phyloP scores from a whole-genome alignment of 1,140 invertebrate species.

The Gerris buenoi region DNA sequence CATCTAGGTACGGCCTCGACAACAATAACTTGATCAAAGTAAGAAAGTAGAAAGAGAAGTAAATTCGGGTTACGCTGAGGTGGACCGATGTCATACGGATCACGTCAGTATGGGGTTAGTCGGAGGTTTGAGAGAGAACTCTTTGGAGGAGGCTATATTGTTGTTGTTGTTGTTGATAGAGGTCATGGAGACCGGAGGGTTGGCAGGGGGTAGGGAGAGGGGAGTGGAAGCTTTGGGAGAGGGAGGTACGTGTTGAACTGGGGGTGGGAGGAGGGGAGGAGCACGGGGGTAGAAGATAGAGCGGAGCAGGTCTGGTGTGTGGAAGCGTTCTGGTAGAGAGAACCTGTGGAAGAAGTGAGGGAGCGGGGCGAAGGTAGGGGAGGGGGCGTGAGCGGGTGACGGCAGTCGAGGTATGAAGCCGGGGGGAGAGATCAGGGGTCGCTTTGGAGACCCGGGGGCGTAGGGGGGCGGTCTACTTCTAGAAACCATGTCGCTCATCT shows the following conservation, averaged over 20 bases:
- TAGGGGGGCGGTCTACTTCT: slow-evolving; percentile 19
- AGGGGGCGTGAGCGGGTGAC: slow-evolving; percentile 9
- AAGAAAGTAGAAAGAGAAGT: no score
- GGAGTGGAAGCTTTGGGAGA: neutral
- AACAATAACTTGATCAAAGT: no score
- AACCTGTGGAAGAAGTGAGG: slow-evolving; percentile 12
- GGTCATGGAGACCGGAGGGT: neutral
- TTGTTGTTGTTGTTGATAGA: neutral
- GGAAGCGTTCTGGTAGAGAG: slow-evolving; percentile 9
- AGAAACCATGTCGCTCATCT: slow-evolving; percentile 6
- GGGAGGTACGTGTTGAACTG: slow-evolving; percentile 4
- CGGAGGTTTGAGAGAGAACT: neutral
- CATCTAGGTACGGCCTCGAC: no score
- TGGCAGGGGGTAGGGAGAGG: neutral
- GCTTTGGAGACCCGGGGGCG: slow-evolving; percentile 19
- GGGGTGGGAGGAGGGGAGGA: slow-evolving; percentile 22
- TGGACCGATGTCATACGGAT: no score
- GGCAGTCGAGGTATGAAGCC: slow-evolving; percentile 16
- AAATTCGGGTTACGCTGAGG: no score
- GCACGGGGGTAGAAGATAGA: slow-evolving; percentile 22
- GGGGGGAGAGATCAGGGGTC: slow-evolving; percentile 10
- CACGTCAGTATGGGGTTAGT: neutral
- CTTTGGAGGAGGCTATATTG: neutral
- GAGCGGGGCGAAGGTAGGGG: slow-evolving; percentile 12
- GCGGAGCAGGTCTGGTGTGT: slow-evolving; percentile 19